Percentiles rank a stretch among this genome's conserved stretches.
Evolutionary conservation across 2,888 invertebrate genomes (phyloP).

Genomic region (Hetaerina titia): DNA sequence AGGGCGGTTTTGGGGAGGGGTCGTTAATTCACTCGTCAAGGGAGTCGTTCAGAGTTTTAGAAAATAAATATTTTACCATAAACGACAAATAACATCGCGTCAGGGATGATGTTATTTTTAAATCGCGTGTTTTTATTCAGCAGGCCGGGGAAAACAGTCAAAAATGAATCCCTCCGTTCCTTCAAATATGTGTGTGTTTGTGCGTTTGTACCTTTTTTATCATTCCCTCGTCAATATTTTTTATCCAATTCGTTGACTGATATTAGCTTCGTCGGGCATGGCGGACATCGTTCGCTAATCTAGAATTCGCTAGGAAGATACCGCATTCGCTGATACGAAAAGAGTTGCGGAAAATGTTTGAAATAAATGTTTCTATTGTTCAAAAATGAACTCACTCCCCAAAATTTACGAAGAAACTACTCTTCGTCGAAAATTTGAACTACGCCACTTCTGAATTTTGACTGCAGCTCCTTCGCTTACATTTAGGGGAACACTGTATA

Average conservation of each 20-base stretch:
- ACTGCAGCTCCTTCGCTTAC: no score
- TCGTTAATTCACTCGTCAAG: slow-evolving; percentile 16
- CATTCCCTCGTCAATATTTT: neutral
- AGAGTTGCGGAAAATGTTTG: neutral
- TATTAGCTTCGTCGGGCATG: neutral
- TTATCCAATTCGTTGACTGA: neutral
- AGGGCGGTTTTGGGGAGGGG: neutral
- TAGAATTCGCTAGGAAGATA: neutral
- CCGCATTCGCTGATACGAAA: neutral
- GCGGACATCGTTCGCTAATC: neutral
- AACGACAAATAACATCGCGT: slow-evolving; percentile 27
- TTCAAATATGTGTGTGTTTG: neutral
- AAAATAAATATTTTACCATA: slow-evolving; percentile 12
- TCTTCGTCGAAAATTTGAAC: no score
- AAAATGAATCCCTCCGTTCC: neutral
- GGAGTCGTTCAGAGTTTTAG: neutral
- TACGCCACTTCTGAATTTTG: no score
- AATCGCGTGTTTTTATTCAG: neutral
- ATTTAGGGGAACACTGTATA: no score
- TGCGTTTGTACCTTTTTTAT: neutral
- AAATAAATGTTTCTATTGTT: no score
- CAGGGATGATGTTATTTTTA: slow-evolving; percentile 10
- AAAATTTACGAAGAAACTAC: no score
- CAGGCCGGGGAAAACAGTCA: neutral
- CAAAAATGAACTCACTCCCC: no score